Percentiles rank a stretch among this genome's conserved stretches.
phyloP scores from a whole-genome alignment of 2,888 invertebrate genomes.

The Nymphalis polychloros region DNA sequence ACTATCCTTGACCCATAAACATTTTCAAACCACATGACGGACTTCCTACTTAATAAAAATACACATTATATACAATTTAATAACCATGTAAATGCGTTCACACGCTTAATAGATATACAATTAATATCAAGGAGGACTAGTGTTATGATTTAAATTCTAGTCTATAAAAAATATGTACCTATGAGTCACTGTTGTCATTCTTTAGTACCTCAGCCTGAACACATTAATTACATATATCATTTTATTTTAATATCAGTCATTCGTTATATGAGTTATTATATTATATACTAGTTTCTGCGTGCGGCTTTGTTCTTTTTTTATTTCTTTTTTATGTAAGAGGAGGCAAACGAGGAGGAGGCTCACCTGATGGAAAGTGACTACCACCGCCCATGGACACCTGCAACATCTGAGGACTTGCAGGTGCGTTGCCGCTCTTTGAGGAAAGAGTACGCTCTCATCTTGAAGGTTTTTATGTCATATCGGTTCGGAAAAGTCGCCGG shows the following conservation, averaged over 20 bases:
- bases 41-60: constrained; percentile 24
- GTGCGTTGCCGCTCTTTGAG: too few relatives aligned
- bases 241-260: not conserved
- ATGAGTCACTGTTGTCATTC: constrained; percentile 19
- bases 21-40: constrained; percentile 15
- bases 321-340: too few relatives aligned
- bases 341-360: too few relatives aligned
- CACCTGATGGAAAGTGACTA: too few relatives aligned
- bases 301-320: too few relatives aligned
- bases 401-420: too few relatives aligned
- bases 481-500: too few relatives aligned
- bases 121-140: constrained; percentile 31
- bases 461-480: too few relatives aligned
- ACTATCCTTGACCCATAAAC: constrained; percentile 19
- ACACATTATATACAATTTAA: constrained; percentile 14
- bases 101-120: constrained; percentile 30
- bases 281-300: too few relatives aligned
- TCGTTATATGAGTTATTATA: too few relatives aligned
- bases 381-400: too few relatives aligned
- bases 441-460: too few relatives aligned
- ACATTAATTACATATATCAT: not conserved
- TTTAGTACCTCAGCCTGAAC: not conserved
- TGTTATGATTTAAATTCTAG: constrained; percentile 29
- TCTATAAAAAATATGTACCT: constrained; percentile 17
- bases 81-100: constrained; percentile 28